phyloP scores from a whole-genome alignment of 2,797 vertebrate genomes.

The Danio jaintianensis region DNA sequence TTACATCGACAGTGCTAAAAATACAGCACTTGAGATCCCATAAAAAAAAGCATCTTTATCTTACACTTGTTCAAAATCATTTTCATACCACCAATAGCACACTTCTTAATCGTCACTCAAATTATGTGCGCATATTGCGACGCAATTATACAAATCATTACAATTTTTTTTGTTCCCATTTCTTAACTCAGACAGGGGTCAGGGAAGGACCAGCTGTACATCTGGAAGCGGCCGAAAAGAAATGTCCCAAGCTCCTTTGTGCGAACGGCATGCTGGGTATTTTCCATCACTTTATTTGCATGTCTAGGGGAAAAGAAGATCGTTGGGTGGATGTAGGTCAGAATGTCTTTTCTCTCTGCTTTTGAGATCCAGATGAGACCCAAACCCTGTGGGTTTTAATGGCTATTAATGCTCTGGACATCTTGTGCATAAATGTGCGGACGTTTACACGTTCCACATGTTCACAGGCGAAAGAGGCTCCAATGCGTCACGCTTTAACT shows the following conservation, averaged over 20 bases:
- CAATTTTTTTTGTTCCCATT: neutral
- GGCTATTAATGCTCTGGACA: constrained; percentile 50
- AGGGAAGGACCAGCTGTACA: constrained; percentile 38
- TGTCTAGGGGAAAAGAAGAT: constrained; percentile 43
- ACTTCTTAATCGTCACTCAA: no score
- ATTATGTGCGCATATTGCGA: no score
- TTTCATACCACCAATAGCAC: no score
- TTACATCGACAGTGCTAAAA: no score
- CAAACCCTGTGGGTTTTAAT: constrained; percentile 24
- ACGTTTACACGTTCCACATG: constrained; percentile 52
- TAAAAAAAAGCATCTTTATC: no score
- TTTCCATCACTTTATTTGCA: constrained; percentile 49
- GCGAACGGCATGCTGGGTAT: constrained; percentile 19
- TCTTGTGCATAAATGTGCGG: constrained; percentile 38
- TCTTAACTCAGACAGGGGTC: neutral
- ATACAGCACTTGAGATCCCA: no score
- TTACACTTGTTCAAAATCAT: no score
- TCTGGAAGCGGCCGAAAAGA: constrained; percentile 53
- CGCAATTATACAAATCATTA: no score
- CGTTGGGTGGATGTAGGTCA: constrained; percentile 52
- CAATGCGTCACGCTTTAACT: constrained; percentile 19
- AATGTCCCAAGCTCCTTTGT: constrained; percentile 28
- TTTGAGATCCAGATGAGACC: constrained; percentile 39
- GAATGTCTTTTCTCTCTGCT: constrained; percentile 36
- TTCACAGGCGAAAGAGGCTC: constrained; percentile 16